A percentile compares a stretch with the other conserved stretches of the same genome.
Conservation (phyloP, 2,797 vertebrate genomes). For the Vespertilio murinus region DNA sequence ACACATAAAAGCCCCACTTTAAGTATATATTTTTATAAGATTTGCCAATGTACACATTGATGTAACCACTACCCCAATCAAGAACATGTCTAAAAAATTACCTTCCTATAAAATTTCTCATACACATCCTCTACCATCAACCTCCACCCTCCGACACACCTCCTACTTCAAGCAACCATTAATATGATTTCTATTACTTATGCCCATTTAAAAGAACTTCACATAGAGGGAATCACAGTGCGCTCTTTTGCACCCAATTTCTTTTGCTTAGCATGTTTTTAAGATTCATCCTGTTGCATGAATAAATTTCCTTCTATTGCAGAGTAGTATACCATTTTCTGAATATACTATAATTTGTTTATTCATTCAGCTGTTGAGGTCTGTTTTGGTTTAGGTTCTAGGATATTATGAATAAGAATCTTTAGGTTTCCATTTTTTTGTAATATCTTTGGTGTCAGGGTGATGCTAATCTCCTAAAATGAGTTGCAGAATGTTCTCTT, state of each 20-base stretch:
- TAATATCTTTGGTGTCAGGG: background rate
- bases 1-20: background rate
- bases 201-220: background rate
- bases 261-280: constrained; percentile 2
- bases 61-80: background rate
- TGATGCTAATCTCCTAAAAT: background rate
- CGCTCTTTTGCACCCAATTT: background rate
- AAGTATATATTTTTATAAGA: background rate
- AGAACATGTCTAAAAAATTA: background rate
- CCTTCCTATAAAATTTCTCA: background rate
- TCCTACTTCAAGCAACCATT: background rate
- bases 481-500: background rate
- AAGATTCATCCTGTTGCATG: constrained; percentile 16
- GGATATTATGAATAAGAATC: background rate
- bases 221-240: background rate
- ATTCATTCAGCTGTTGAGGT: background rate
- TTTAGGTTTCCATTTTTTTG: background rate
- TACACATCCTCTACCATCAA: background rate
- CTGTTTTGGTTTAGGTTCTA: background rate
- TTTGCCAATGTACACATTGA: background rate
- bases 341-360: background rate
- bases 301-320: background rate
- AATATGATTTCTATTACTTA: background rate
- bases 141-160: no score
- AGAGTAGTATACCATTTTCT: background rate